Base-by-base conservation (phyloP, 1,140 invertebrate species). In the Diachasmimorpha longicaudata region DNA sequence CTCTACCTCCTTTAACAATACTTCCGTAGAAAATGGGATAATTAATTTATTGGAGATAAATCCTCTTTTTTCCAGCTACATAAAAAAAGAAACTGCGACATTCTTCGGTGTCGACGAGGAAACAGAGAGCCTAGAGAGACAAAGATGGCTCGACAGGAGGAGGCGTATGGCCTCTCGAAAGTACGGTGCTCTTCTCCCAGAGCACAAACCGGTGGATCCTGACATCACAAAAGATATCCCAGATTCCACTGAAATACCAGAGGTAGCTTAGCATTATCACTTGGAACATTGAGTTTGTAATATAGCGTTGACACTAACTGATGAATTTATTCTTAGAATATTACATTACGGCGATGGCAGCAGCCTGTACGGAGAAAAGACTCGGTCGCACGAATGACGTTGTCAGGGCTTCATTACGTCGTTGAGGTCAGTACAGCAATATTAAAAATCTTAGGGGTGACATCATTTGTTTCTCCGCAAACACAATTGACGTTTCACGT, bases 51-150 rank as follows among this genome's bases (percentile, higher is more conserved):
- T 31, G 2, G 31, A 31, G 6, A 31, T 31, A 31, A 31, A 31
- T 31, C 31, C 37, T 3, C 8, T 75, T 77, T 70, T 69, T 16
- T 48, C 79, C 75, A 88, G 93, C 80, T 95, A 94, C 84, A 92
- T 95, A 75, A 94, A 92, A 82, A 90, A 92, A 76, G 94, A 94
- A 85, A 94, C 94, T 16, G 93, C 93, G 14, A 93, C 92, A 71
- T 95, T 95, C 85, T 95, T 95, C 84, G 94, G 94, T 8, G 92
- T 95, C 39, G 92, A 94, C 81, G 92, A 93, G 79, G 91, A 93
- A 80, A 92, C 92, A 68, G 93, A 95, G 85, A 90, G 91, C 37
- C 89, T 92, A 78, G 93, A 95, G 86, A 91, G 91, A 81, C 88
- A 92, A 78, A 86, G 93, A 85, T 95, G 94, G 94, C 88, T 93